Evolutionary conservation across 2,113 vertebrate genomes (phyloP).

Genomic region (Pedionomus torquatus): DNA sequence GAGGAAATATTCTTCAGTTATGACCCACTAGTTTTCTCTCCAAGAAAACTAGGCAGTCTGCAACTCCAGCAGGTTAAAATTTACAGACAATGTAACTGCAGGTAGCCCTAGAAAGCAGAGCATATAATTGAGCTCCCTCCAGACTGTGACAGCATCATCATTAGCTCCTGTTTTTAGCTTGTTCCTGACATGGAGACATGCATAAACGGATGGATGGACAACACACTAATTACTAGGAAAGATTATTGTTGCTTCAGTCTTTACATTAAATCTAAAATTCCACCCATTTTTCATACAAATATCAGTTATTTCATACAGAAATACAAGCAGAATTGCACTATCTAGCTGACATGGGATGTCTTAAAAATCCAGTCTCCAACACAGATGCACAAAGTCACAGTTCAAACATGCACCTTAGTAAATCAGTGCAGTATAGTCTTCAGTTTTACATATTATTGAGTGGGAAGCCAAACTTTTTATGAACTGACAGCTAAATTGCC

Average conservation of each 20-base stretch:
- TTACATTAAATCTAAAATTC: neutral
- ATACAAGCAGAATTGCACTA: neutral
- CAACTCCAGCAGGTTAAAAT: neutral
- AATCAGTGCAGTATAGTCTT: neutral
- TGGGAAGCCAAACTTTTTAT: neutral
- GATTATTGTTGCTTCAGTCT: neutral
- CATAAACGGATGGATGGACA: neutral
- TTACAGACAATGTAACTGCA: neutral
- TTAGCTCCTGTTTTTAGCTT: neutral
- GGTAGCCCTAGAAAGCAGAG: neutral
- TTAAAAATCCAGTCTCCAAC: neutral
- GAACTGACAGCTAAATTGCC: neutral
- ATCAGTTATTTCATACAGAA: neutral
- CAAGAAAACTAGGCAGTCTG: neutral
- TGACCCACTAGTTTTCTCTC: neutral
- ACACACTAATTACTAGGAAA: neutral
- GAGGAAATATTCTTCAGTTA: neutral
- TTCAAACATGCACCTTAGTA: neutral
- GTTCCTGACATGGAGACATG: neutral
- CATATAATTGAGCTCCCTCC: neutral
- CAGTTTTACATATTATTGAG: neutral
- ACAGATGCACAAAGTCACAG: neutral
- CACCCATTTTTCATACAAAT: neutral
- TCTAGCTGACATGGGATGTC: neutral
- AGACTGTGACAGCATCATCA: neutral